Percentiles rank a stretch among this genome's conserved stretches.
These are phyloP conservation scores for Musca vetustissima DNA, from an alignment of 1,140 invertebrate genomes.

Conservation along the genomic window DNA sequence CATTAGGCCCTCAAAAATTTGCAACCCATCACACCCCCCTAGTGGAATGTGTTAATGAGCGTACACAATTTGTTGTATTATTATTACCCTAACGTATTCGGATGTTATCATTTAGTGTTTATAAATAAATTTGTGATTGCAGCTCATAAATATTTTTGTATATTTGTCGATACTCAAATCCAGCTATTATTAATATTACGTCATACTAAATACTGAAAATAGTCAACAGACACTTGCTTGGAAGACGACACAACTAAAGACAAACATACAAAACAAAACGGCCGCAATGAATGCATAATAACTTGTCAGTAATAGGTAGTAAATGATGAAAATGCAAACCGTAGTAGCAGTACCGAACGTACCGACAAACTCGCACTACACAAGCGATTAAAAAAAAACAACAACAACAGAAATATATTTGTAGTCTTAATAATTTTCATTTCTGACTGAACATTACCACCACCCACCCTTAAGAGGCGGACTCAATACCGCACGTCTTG, in stretches of 20 bases:
- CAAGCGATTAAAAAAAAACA: background rate
- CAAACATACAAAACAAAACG: background rate
- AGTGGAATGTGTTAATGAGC: no score
- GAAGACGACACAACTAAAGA: no score
- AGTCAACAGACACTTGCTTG: background rate
- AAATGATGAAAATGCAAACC: background rate
- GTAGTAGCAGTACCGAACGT: background rate
- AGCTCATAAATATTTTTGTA: background rate
- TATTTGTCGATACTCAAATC: slow-evolving; percentile 5
- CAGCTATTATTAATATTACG: slow-evolving; percentile 4
- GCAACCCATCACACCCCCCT: no score
- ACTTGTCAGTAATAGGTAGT: background rate
- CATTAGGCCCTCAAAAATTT: no score
- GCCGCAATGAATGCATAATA: slow-evolving; percentile 14
- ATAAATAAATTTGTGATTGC: slow-evolving; percentile 14
- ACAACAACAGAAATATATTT: background rate
- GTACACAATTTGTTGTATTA: no score
- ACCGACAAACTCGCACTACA: background rate
- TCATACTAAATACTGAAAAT: slow-evolving; percentile 9
- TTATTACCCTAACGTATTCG: no score
- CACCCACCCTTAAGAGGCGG: no score
- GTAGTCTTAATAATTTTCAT: no score
- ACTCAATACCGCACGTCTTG: no score
- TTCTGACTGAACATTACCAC: no score
- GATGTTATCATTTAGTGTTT: background rate